A percentile compares a stretch with the other conserved stretches of the same genome.
Evolutionary conservation across 2,113 vertebrate species (phyloP).

Genomic region (Dromiciops gliroides): DNA sequence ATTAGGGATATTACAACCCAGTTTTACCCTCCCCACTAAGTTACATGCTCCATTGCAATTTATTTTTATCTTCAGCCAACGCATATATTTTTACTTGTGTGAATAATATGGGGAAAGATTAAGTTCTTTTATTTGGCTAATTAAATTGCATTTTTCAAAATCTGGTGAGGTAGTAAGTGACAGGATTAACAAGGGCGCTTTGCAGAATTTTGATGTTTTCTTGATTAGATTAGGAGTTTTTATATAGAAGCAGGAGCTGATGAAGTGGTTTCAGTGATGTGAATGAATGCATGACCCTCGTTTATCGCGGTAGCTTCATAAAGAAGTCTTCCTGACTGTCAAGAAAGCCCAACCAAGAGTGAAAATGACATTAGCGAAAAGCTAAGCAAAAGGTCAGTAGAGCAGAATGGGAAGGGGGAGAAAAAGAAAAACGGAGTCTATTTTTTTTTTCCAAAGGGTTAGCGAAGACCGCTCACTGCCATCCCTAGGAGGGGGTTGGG

Average conservation of each 20-base stretch:
- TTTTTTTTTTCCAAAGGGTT: conserved; percentile 63
- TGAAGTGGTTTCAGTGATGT: conserved; percentile 79
- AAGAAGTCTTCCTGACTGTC: conserved; percentile 81
- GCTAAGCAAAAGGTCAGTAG: conserved; percentile 82
- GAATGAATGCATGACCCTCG: conserved; percentile 77
- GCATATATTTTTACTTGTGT: conserved; percentile 71
- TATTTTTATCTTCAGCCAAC: conserved; percentile 80
- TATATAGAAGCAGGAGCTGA: conserved; percentile 78
- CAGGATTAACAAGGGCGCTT: conserved; percentile 81
- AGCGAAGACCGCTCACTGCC: conserved; percentile 20
- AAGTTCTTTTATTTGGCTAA: conserved; percentile 82
- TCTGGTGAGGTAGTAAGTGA: conserved; percentile 78
- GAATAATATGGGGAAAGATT: conserved; percentile 75
- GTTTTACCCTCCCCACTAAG: conserved; percentile 49
- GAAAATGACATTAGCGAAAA: conserved; percentile 86
- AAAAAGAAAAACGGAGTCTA: conserved; percentile 40
- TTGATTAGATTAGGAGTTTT: conserved; percentile 82
- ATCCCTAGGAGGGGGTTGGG: background rate
- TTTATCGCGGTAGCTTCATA: conserved; percentile 82
- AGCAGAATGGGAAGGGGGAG: conserved; percentile 72
- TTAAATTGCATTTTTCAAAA: conserved; percentile 84
- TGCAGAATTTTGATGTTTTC: conserved; percentile 81
- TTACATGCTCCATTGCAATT: conserved; percentile 62
- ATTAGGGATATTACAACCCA: conserved; percentile 43
- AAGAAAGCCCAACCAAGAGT: conserved; percentile 83